Conservation (phyloP, 1,140 invertebrate species). For the Eueides isabella region DNA sequence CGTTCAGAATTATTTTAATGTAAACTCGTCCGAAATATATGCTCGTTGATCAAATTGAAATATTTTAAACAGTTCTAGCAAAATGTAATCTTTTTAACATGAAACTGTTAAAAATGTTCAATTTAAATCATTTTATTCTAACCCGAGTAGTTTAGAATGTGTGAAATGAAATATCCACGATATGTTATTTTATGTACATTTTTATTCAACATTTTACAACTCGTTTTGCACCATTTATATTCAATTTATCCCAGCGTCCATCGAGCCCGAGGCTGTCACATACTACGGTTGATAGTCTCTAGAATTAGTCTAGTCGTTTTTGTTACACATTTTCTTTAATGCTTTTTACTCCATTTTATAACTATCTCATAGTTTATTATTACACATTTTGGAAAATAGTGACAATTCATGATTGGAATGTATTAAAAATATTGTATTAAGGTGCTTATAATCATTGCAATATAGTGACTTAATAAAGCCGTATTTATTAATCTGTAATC, state of each 20-base stretch:
- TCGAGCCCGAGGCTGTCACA: constrained; percentile 5
- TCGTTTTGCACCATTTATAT: constrained; percentile 8
- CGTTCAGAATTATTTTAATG: no score
- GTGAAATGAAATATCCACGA: not conserved
- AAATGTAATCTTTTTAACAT: not conserved
- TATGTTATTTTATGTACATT: not conserved
- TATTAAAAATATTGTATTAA: no score
- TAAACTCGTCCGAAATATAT: no score
- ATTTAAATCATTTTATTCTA: not conserved
- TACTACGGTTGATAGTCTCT: not conserved
- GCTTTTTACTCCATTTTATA: not conserved
- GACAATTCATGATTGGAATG: no score
- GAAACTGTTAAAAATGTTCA: not conserved
- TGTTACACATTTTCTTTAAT: not conserved
- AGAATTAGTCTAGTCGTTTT: not conserved
- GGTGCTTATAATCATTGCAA: no score
- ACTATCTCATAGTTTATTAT: not conserved
- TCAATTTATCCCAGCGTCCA: constrained; percentile 1
- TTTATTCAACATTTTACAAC: constrained; percentile 7
- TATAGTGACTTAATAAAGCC: no score
- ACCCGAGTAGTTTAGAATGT: not conserved
- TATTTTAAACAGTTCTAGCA: not conserved
- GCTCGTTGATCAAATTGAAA: no score
- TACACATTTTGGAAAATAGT: no score
- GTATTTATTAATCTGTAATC: no score